Evolutionary conservation across 2,888 invertebrate species (phyloP), one percentile per base, ranked within the genome.

Genomic region (Hecatera dysodea): DNA sequence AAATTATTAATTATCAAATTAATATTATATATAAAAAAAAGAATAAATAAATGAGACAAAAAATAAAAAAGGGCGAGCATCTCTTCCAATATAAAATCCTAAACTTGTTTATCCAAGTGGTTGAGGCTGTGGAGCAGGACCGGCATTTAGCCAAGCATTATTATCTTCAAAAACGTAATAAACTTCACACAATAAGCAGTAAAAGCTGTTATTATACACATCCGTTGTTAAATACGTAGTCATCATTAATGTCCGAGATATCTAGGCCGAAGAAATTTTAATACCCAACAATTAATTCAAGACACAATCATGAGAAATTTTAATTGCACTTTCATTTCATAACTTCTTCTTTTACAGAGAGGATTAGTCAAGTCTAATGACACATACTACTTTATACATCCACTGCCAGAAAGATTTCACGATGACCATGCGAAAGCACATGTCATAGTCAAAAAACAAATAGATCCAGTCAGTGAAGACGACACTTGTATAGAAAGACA

Each of bases 311-410:
- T 75, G 57, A 68, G 82, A 81, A 57, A 75, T 71, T 66, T 77
- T 83, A 61, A 75, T 66, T 73, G 17, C 39, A 81, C 71, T 80
- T 74, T 82, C 78, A 48, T 72, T 60, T 67, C 8, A 39, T 67
- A 67, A 27, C 6, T 39, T 55, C 7, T 68, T 79, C 8, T 86
- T 73, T 96, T 96, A 82, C 93, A 98, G 98, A 97, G 97, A 88
- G 98, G 98, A 68, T 96, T 98, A 84, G 96, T 98, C 77, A 96
- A 97, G 86, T 96, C 92, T 83, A 96, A 97, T 75, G 94, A 96
- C 75, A 97, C 97, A 85, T 97, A 97, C 90, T 98, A 97, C 92
- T 95, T 97, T 65, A 97, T 98, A 82, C 97, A 98, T 91, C 98
- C 98, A 88, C 92, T 98, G 86, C 98, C 98, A 61, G 94, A 96